phyloP scores from a whole-genome alignment of 2,888 invertebrate genomes.

The Cephus rjabovi region DNA sequence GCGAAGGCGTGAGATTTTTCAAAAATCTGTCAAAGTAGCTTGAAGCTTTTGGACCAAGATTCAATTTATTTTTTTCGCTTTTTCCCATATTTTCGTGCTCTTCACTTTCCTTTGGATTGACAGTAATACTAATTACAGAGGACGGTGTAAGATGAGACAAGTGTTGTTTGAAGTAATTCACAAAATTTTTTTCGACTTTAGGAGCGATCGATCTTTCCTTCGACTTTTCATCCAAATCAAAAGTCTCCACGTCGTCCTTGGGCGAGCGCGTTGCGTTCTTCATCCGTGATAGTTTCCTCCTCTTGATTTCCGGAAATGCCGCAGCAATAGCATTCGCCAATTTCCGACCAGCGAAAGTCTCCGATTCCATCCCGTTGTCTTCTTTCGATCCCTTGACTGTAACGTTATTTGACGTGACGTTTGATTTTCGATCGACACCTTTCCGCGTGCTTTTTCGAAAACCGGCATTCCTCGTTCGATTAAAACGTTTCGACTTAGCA shows the following conservation, averaged over 20 bases:
- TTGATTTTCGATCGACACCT: not conserved
- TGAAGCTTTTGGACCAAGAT: not conserved
- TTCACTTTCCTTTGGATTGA: not conserved
- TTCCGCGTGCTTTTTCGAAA: not conserved
- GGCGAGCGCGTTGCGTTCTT: not conserved
- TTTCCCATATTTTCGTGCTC: not conserved
- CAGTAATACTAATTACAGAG: not conserved
- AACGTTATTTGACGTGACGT: not conserved
- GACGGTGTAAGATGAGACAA: not conserved
- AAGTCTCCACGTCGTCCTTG: not conserved
- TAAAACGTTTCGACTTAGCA: not conserved
- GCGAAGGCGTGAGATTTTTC: not conserved
- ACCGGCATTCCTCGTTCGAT: not conserved
- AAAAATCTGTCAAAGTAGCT: not conserved
- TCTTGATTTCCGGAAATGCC: conserved; percentile 23
- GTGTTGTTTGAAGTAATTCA: not conserved
- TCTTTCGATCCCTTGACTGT: not conserved
- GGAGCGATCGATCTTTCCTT: not conserved
- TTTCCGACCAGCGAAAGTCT: not conserved
- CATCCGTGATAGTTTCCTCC: not conserved
- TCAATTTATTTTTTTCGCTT: not conserved
- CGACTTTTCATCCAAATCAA: not conserved
- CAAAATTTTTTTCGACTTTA: not conserved
- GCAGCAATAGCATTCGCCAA: conserved; percentile 20
- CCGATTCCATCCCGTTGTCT: not conserved